Evolutionary conservation across 2,888 invertebrate genomes (phyloP), one percentile per base, ranked within the genome.

Genomic region (Lasioglossum zephyrum): DNA sequence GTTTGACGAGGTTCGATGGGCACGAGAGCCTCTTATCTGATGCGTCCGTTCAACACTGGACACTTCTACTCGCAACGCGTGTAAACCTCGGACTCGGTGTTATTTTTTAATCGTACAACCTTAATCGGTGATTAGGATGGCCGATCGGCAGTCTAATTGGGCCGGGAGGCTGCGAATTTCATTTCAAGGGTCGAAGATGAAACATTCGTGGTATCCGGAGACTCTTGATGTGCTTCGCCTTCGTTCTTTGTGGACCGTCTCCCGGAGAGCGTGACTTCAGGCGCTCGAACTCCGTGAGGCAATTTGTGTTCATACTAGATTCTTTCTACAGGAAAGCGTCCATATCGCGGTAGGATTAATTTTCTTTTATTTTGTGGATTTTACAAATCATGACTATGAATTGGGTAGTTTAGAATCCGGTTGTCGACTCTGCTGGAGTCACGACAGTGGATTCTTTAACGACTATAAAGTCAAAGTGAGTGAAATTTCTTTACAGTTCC

Each of bases 1-100:
- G 66, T 66, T 66, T 66, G 66, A 66, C 66, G 66, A 36, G 36
- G 63, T 63, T 31, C 63, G 16, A 6, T 63, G 63, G 63, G 26
- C 63, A 31, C 0, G 36, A 39, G 18, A 22, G 18, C 36, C 22
- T 9, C 18, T 36, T 66, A 66, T 66, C 69, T 41, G 41, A 69
- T 39, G 1, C 41, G n/a, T 69, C 11, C n/a, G 39, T 11, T 4
- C 69, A 13, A 22, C 11, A 11, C 11, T 22, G 22, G 22, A 8
- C 9, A 39, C 4, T 39, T 69, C 39, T 69, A 22, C 11, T 39
- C 11, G 36, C 18, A 39, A 69, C 39, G 22, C 36, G n/a, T 39
- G 18, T 66, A 66, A 66, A 66, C 36, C 8, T 31, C 9, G 36
- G 36, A 6, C 2, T 36, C 9, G 31, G 4, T 31, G 31, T 18